Evolutionary conservation across 2,797 vertebrate genomes (phyloP).

Genomic region (Macroramphosus scolopax): DNA sequence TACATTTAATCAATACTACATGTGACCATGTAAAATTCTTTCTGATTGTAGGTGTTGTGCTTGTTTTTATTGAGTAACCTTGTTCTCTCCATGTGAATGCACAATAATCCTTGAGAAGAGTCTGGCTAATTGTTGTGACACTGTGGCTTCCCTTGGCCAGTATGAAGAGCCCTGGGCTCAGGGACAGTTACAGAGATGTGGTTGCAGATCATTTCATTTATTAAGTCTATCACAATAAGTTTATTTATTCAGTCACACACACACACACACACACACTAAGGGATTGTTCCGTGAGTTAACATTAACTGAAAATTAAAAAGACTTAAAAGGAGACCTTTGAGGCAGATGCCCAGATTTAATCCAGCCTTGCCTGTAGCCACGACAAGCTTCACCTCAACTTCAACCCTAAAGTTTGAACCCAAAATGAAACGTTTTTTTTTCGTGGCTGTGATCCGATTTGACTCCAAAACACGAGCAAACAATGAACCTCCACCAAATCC

Average conservation of each 20-base stretch:
- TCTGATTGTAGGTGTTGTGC: conserved; percentile 1
- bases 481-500: no score
- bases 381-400: no score
- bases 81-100: conserved; percentile 6
- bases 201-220: conserved; percentile 16
- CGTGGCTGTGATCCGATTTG: no score
- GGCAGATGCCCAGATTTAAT: no score
- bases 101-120: background rate
- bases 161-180: conserved; percentile 1
- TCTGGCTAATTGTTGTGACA: conserved; percentile 25
- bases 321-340: no score
- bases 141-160: conserved; percentile 11
- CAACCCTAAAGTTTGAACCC: background rate
- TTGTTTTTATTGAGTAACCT: background rate
- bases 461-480: no score
- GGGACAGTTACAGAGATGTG: background rate
- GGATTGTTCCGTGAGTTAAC: no score
- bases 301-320: no score
- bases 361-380: no score
- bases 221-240: background rate
- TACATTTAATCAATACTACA: background rate
- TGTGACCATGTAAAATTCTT: conserved; percentile 2
- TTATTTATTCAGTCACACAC: background rate
- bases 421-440: background rate
- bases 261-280: no score